Base-by-base conservation (phyloP, 2,113 vertebrate species). In the Aspiorhynchus laticeps region DNA sequence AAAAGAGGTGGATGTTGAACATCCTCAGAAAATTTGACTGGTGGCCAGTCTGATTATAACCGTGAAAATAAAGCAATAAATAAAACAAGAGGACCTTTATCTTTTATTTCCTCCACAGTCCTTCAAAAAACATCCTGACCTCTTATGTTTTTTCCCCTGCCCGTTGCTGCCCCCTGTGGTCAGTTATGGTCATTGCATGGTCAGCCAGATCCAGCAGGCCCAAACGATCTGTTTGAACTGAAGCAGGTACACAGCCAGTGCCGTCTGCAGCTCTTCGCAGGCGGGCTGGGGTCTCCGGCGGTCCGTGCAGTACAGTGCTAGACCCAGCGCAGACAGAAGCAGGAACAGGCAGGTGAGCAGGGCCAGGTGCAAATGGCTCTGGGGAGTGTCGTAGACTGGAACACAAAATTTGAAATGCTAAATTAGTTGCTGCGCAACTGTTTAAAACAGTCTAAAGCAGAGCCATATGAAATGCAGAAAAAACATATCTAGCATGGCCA, bases 131-230 rank as follows among this genome's bases (percentile, higher is more conserved):
- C 46, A 43, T 26, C 59, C 43, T 78, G 5, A 82, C 24, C 31
- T 80, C 21, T 79, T 1, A 26, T 36, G 46, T 65, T 41, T 17
- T 28, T 31, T 31, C 8, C 1, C 1, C 14, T 63, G 53, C 19
- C 11, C 77, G 74, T 33, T 53, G 88, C 84, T 87, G 46, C 90
- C 89, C n/a, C 88, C 85, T 90, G 83, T 91, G 90, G 80, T 86
- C 8, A 48, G 76, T 86, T 73, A 85, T 74, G 69, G 80, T 95
- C 95, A 98, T 88, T 96, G 95, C 92, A 93, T 96, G 87, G 92
- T 93, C 79, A 97, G 90, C 95, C 96, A 95, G 88, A 92, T 95
- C 96, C 97, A 98, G 90, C 96, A 97, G 86, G 94, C 93, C 92
- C 96, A 95, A 86, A 95, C 93, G 3, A 91, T 2, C 1, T 95